These are phyloP conservation scores for Agapornis roseicollis DNA, from an alignment of 2,113 vertebrate species.

Conservation along the genomic window DNA sequence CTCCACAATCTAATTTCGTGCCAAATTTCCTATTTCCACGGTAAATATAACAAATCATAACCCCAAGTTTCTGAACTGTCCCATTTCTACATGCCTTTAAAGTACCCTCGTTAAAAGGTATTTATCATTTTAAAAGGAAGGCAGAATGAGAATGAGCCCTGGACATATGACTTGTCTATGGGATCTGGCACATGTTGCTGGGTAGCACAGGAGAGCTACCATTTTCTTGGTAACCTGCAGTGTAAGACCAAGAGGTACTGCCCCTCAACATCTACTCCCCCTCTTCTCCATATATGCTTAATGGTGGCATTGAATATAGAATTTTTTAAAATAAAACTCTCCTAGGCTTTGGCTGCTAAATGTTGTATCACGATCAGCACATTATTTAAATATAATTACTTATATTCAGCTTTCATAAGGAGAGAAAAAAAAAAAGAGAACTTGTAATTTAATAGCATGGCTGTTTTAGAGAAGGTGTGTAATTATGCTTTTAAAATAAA, in stretches of 20 bases:
- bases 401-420: conserved; percentile 40
- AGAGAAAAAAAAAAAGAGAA: neutral
- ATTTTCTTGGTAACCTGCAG: neutral
- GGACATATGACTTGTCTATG: neutral
- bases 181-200: neutral
- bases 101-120: neutral
- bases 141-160: neutral
- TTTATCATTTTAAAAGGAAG: neutral
- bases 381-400: conserved; percentile 55
- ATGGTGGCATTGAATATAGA: neutral
- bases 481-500: conserved; percentile 60
- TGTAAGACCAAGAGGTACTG: neutral
- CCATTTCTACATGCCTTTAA: neutral
- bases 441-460: conserved; percentile 47
- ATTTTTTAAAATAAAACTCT: conserved; percentile 26
- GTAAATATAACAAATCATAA: neutral
- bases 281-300: neutral
- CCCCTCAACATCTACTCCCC: neutral
- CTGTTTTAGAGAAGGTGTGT: conserved; percentile 37
- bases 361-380: conserved; percentile 37
- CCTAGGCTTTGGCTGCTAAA: conserved; percentile 28
- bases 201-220: neutral
- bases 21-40: neutral
- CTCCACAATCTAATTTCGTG: neutral
- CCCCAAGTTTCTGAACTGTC: neutral